A percentile compares a stretch with the other conserved stretches of the same genome.
Evolutionary conservation across 2,888 invertebrate species (phyloP).

Genomic region (Agriopis leucophaearia): DNA sequence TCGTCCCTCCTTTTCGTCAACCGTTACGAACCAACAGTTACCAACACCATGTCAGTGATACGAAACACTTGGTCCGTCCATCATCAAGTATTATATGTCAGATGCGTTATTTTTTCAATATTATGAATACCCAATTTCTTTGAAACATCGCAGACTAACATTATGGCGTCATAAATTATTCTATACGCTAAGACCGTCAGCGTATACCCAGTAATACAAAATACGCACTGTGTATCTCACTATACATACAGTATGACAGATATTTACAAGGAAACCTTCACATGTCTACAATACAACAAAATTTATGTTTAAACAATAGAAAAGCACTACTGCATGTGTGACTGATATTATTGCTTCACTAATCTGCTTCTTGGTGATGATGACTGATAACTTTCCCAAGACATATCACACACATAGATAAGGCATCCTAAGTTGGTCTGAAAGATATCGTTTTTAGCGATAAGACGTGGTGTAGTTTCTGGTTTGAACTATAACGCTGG

Average conservation of each 20-base stretch:
- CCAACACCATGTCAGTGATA: conserved; percentile 37
- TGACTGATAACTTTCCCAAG: too few relatives aligned
- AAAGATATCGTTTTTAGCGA: too few relatives aligned
- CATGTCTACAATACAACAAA: too few relatives aligned
- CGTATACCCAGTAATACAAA: conserved; percentile 53
- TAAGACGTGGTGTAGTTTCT: too few relatives aligned
- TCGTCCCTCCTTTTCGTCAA: conserved; percentile 45
- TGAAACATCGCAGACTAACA: conserved; percentile 44
- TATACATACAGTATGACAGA: conserved; percentile 2
- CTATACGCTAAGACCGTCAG: conserved; percentile 53
- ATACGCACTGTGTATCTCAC: conserved; percentile 48
- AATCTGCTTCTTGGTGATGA: too few relatives aligned
- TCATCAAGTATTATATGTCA: conserved; percentile 35
- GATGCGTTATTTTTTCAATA: conserved; percentile 31
- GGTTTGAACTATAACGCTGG: too few relatives aligned
- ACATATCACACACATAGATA: too few relatives aligned
- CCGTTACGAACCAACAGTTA: conserved; percentile 37
- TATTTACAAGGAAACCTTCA: background rate
- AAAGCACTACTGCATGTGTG: too few relatives aligned
- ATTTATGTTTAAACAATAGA: too few relatives aligned
- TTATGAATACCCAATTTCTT: conserved; percentile 39
- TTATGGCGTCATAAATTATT: conserved; percentile 62
- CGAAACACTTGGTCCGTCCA: conserved; percentile 32
- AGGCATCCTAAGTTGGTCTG: too few relatives aligned
- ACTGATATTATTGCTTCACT: too few relatives aligned